phyloP scores from a whole-genome alignment of 2,113 vertebrate genomes.

The Ophthalmolycus amberensis region DNA sequence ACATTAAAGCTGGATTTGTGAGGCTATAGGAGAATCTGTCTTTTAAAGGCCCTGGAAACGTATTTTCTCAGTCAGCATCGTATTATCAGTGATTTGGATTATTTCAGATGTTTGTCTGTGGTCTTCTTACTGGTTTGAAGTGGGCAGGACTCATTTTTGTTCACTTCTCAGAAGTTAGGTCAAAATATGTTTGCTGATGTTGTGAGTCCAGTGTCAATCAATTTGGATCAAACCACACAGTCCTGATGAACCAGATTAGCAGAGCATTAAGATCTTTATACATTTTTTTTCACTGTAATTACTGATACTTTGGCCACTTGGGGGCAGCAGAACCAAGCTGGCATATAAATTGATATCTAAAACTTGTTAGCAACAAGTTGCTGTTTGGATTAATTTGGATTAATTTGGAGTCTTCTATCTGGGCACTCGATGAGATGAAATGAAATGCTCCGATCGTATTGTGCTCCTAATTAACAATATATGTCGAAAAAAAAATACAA shows the following conservation, averaged over 20 bases:
- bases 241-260: not conserved
- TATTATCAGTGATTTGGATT: not conserved
- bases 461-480: too few relatives aligned
- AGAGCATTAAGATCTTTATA: not conserved
- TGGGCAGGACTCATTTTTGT: not conserved
- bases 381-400: not conserved
- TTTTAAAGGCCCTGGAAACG: not conserved
- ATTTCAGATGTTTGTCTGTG: not conserved
- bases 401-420: not conserved
- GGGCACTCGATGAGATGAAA: not conserved
- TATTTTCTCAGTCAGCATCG: not conserved
- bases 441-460: too few relatives aligned
- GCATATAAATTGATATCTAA: not conserved
- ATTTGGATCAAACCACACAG: not conserved
- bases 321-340: not conserved
- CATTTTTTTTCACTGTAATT: not conserved
- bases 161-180: not conserved
- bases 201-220: not conserved
- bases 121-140: not conserved
- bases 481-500: too few relatives aligned
- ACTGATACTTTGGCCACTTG: not conserved
- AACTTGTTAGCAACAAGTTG: not conserved
- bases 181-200: not conserved
- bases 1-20: not conserved
- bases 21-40: not conserved